Evolutionary conservation across 1,140 invertebrate species (phyloP).

Genomic region (Adoxophyes honmai): DNA sequence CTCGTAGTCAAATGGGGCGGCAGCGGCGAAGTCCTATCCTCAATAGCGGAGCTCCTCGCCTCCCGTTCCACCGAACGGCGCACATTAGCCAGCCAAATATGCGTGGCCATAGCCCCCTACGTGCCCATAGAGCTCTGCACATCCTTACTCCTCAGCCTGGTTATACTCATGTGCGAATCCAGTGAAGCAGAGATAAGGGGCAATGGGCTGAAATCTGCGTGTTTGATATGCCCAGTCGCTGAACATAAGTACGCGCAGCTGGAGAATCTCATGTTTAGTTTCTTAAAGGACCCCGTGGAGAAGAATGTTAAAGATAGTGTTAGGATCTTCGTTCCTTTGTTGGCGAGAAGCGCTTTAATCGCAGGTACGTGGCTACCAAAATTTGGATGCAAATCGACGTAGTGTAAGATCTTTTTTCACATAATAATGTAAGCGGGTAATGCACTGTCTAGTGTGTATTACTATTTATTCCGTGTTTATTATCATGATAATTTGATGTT

Average conservation of each 20-base stretch:
- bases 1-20: conserved; percentile 66
- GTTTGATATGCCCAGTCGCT: conserved; percentile 61
- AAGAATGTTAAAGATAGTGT: conserved; percentile 62
- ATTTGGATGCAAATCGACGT: conserved; percentile 14
- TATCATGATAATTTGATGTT: no score
- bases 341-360: conserved; percentile 63
- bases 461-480: no score
- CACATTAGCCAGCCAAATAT: conserved; percentile 59
- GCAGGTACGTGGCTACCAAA: conserved; percentile 59
- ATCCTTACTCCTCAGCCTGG: conserved; percentile 67
- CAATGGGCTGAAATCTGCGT: conserved; percentile 59
- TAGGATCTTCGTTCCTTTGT: conserved; percentile 57
- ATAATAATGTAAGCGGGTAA: no score
- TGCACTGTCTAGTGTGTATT: no score
- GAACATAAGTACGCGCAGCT: conserved; percentile 67
- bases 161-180: conserved; percentile 69
- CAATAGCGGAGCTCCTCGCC: conserved; percentile 56
- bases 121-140: conserved; percentile 67
- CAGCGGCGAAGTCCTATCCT: conserved; percentile 59
- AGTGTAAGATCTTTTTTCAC: no score
- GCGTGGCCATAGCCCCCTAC: conserved; percentile 60
- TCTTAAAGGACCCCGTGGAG: conserved; percentile 59
- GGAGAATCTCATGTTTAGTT: conserved; percentile 69
- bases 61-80: conserved; percentile 54
- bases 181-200: conserved; percentile 58